Conservation (phyloP, 92 coral and sea anemone species). For the Virgularia gustaviana region DNA sequence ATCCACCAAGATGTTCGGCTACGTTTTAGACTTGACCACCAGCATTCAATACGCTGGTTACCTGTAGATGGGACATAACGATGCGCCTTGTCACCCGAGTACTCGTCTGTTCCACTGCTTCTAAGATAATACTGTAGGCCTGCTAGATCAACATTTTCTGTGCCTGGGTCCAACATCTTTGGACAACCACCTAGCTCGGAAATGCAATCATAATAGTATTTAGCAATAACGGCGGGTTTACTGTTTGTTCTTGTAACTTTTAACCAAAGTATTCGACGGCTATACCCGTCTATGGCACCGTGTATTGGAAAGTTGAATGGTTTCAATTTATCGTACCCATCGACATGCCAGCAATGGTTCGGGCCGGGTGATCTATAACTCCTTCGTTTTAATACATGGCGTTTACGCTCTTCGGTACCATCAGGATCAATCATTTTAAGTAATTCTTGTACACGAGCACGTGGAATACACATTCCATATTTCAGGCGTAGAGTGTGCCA, state of each 20-base stretch:
- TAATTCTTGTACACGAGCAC: slow-evolving; percentile 8
- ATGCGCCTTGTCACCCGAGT: slow-evolving; percentile 53
- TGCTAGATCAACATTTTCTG: slow-evolving; percentile 51
- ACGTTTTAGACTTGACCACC: slow-evolving; percentile 48
- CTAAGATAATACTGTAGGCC: slow-evolving; percentile 41
- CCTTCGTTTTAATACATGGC: slow-evolving; percentile 41
- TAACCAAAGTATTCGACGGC: slow-evolving; percentile 38
- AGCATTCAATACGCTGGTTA: slow-evolving; percentile 47
- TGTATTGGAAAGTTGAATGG: slow-evolving; percentile 19
- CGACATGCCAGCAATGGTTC: slow-evolving; percentile 51
- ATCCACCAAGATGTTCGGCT: slow-evolving; percentile 51
- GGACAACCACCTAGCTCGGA: slow-evolving; percentile 52
- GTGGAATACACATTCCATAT: slow-evolving; percentile 35
- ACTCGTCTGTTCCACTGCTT: slow-evolving; percentile 23
- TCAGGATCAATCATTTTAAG: slow-evolving; percentile 32
- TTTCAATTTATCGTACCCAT: slow-evolving; percentile 27
- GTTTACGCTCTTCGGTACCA: slow-evolving; percentile 43
- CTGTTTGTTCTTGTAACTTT: slow-evolving; percentile 55
- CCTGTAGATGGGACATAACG: slow-evolving; percentile 51
- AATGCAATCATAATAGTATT: slow-evolving; percentile 41
- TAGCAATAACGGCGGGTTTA: slow-evolving; percentile 43
- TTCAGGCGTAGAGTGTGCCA: slow-evolving; percentile 44
- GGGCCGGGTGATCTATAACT: slow-evolving; percentile 40
- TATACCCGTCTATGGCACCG: slow-evolving; percentile 19
- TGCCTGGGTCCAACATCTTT: slow-evolving; percentile 49